Base-by-base conservation (phyloP, 2,888 invertebrate genomes). In the Apodemia zela region DNA sequence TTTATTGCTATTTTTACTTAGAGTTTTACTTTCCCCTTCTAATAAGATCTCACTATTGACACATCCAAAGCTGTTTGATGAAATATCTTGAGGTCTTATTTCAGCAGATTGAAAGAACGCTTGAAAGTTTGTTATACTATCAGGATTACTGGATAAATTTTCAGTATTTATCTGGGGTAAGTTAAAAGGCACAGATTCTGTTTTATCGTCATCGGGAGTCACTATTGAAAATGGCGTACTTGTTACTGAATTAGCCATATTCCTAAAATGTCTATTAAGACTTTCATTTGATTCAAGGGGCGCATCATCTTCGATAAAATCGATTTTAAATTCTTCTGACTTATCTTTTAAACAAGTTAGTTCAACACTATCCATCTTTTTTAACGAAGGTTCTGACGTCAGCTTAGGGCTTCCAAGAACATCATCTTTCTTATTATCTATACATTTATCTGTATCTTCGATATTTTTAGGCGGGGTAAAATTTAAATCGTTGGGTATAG, bases 281-380 rank as follows among this genome's bases (percentile, higher is more conserved):
- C 82, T 87, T 11, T 84, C 78, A 17, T 73, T 71, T 15, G 73
- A 64, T 51, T 77, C 75, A 11, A 72, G 51, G 4, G 66, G 63
- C 29, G 73, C 62, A 8, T 69, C 57, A 47, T 67, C 71, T 13
- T 57, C 51, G 42, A 25, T 45, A 61, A 64, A 67, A 60, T 75
- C 78, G 2, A 72, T 67, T 66, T 72, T 75, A 4, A 66, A 61
- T 18, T 79, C 79, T n/a, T 71, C 66, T 3, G 78, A 68, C 68
- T 80, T 73, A 47, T 89, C 85, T 65, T 80, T 74, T 3, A 89
- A 73, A 63, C 84, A 89, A 25, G 81, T 75, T 67, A 89, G 80
- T 57, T 91, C 90, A 10, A 90, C 75, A 67, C 89, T 91, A 35
- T 90, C 87, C 80, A 89, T 84, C 73, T 82, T 88, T 21, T 82